Percentiles rank a stretch among this genome's conserved stretches.
Conservation (phyloP, 2,888 invertebrate genomes). For the Caenorhabditis zanzibari region DNA sequence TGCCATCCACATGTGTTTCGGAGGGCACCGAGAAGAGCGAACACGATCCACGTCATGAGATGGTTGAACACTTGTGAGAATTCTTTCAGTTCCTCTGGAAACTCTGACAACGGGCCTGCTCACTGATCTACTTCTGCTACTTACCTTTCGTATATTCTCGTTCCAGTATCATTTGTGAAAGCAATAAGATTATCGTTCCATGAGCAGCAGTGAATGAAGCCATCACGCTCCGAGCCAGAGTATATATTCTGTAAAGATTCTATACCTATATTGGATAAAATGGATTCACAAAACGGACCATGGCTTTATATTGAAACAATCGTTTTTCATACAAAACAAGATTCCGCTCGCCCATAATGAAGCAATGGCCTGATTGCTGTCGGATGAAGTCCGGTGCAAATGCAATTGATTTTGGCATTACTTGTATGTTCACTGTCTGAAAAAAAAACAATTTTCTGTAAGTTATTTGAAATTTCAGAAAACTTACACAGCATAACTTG, state of each 20-base stretch:
- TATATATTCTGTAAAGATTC: slow-evolving; percentile 74
- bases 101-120: background rate
- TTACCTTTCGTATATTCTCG: slow-evolving; percentile 79
- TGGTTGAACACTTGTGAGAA: slow-evolving; percentile 77
- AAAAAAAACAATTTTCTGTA: slow-evolving; percentile 8
- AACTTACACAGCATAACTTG: slow-evolving; percentile 78
- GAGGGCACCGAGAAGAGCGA: slow-evolving; percentile 77
- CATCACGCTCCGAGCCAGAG: slow-evolving; percentile 81
- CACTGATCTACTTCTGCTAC: background rate
- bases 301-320: slow-evolving; percentile 75
- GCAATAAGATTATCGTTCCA: slow-evolving; percentile 80
- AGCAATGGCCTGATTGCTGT: slow-evolving; percentile 69
- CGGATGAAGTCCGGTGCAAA: slow-evolving; percentile 78
- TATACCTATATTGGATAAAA: too few relatives aligned
- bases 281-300: slow-evolving; percentile 51
- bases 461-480: background rate
- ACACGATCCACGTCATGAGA: slow-evolving; percentile 75
- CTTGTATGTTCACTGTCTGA: slow-evolving; percentile 71
- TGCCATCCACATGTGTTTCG: slow-evolving; percentile 77
- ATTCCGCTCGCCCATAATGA: slow-evolving; percentile 78
- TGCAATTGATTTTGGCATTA: slow-evolving; percentile 76
- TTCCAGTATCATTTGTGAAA: slow-evolving; percentile 83
- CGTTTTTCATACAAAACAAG: slow-evolving; percentile 79
- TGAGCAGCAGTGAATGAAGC: slow-evolving; percentile 78
- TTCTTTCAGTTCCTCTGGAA: slow-evolving; percentile 68